Evolutionary conservation across 2,113 vertebrate genomes (phyloP).

Genomic region (Cyprinus carpio): DNA sequence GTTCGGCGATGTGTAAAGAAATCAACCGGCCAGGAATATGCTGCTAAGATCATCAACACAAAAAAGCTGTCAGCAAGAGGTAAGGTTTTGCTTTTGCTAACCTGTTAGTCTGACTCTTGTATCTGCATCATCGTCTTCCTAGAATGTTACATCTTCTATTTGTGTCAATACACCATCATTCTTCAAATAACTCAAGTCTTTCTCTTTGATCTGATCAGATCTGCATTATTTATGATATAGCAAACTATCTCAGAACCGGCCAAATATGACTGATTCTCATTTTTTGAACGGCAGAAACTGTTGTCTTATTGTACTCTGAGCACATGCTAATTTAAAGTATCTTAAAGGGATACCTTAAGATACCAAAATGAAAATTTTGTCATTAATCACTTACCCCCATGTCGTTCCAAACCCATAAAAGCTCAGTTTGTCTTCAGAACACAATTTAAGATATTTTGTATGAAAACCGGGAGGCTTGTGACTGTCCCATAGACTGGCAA

Average conservation of each 20-base stretch:
- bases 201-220: neutral
- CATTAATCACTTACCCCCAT: no score
- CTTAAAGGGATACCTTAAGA: no score
- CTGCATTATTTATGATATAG: neutral
- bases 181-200: neutral
- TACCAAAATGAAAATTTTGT: no score
- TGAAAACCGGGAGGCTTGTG: no score
- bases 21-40: slow-evolving; percentile 94
- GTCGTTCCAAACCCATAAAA: no score
- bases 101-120: no score
- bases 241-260: neutral
- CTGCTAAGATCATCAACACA: slow-evolving; percentile 99
- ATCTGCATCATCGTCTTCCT: neutral
- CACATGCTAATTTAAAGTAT: neutral
- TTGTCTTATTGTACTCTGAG: no score
- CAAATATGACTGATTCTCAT: neutral
- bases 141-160: neutral
- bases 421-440: no score
- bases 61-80: slow-evolving; percentile 98
- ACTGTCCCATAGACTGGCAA: no score
- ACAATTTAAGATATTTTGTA: no score
- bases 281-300: neutral
- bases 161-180: no score
- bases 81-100: slow-evolving; percentile 69
- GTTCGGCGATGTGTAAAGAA: slow-evolving; percentile 98